Conservation (phyloP, 2,888 invertebrate species). For the Acrobasis repandana region DNA sequence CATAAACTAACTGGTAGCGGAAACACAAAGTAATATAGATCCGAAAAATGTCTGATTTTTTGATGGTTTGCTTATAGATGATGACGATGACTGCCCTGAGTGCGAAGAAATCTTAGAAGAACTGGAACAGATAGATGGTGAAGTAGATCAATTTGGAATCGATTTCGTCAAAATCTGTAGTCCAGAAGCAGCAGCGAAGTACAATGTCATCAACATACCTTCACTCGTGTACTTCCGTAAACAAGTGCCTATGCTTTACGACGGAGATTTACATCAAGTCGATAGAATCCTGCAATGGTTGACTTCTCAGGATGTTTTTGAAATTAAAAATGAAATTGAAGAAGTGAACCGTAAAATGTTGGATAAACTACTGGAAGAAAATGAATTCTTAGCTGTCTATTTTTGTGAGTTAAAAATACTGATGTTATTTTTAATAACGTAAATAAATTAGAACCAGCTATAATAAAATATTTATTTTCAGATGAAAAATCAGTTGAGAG, state of each 20-base stretch:
- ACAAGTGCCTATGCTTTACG: conserved; percentile 92
- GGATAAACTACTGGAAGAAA: conserved; percentile 96
- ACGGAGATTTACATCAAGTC: conserved; percentile 94
- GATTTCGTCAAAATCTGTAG: conserved; percentile 97
- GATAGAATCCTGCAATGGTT: conserved; percentile 94
- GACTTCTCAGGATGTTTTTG: conserved; percentile 96
- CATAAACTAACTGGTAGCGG: too few relatives aligned
- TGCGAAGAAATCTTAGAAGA: conserved; percentile 95
- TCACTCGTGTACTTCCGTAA: conserved; percentile 93
- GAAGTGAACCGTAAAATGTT: conserved; percentile 98
- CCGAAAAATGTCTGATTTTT: not conserved
- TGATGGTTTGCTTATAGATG: conserved; percentile 62
- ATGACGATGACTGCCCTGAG: conserved; percentile 95
- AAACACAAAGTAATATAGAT: too few relatives aligned
- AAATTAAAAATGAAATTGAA: conserved; percentile 97
- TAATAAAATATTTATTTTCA: conserved; percentile 53
- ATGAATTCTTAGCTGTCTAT: conserved; percentile 96
- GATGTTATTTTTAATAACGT: not conserved
- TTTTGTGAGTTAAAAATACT: conserved; percentile 89
- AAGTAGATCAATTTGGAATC: conserved; percentile 96
- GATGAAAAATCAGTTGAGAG: conserved; percentile 93
- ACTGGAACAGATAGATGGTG: conserved; percentile 96
- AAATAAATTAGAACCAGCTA: not conserved
- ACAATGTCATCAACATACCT: conserved; percentile 92
- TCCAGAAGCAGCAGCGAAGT: conserved; percentile 90